Evolutionary conservation across 37 sponge, comb jelly and placozoan species (phyloP).

Genomic region (Cliona cf. orientalis): DNA sequence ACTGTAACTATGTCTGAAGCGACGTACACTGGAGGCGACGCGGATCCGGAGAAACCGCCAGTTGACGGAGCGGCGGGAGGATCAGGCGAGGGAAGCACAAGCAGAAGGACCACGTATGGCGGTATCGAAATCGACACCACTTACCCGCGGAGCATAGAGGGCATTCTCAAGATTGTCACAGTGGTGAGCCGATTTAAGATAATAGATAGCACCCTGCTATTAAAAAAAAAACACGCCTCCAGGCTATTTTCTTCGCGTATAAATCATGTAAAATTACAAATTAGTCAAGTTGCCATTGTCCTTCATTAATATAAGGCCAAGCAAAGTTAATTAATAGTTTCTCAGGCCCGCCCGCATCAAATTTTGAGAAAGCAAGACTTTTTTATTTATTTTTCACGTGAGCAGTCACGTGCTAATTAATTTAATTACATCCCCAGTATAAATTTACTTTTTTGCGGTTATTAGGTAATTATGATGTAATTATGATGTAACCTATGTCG

Average conservation of each 20-base stretch:
- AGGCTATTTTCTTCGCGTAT: background rate
- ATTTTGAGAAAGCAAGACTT: too few relatives aligned
- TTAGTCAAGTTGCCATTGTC: too few relatives aligned
- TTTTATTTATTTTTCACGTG: too few relatives aligned
- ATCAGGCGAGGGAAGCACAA: background rate
- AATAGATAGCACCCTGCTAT: background rate
- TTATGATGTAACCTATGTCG: too few relatives aligned
- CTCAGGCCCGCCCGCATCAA: too few relatives aligned
- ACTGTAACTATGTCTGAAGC: too few relatives aligned
- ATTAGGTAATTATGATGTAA: too few relatives aligned
- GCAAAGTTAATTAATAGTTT: too few relatives aligned
- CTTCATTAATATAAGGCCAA: too few relatives aligned
- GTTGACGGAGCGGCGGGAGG: background rate
- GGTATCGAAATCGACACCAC: conserved; percentile 15
- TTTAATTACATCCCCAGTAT: too few relatives aligned
- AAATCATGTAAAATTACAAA: background rate
- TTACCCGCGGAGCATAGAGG: conserved; percentile 46
- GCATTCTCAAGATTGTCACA: conserved; percentile 21
- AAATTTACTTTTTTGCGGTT: too few relatives aligned
- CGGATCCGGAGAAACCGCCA: background rate
- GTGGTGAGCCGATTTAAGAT: conserved; percentile 25
- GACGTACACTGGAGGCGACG: background rate
- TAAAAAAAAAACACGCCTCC: background rate
- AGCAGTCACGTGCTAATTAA: too few relatives aligned
- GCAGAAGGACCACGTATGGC: background rate